A percentile compares a stretch with the other conserved stretches of the same genome.
phyloP scores from a whole-genome alignment of 2,113 vertebrate species.

The Trinectes maculatus region DNA sequence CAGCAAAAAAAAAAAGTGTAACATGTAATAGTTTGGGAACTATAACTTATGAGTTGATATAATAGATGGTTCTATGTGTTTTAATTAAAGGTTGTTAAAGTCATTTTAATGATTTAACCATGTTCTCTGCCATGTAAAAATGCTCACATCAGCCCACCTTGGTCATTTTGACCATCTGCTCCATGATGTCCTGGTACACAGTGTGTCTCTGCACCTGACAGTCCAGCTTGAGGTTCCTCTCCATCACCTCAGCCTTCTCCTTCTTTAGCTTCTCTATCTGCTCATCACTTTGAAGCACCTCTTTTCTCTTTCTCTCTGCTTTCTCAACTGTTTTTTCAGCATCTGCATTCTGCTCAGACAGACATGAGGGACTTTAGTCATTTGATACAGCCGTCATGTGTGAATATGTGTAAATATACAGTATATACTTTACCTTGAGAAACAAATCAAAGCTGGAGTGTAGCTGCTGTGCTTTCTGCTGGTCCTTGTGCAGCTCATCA shows the following conservation, averaged over 20 bases:
- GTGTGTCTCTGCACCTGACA: constrained; percentile 53
- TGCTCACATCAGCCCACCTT: constrained; percentile 57
- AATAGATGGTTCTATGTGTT: too few species aligned
- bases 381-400: background rate
- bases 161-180: constrained; percentile 79
- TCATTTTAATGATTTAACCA: background rate
- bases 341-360: constrained; percentile 76
- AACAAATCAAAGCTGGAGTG: constrained; percentile 69
- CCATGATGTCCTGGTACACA: constrained; percentile 77
- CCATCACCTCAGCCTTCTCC: constrained; percentile 24
- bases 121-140: background rate
- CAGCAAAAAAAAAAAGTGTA: too few species aligned
- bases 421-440: constrained; percentile 76
- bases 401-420: background rate
- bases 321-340: constrained; percentile 47
- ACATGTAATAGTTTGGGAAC: too few species aligned
- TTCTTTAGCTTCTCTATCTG: constrained; percentile 49
- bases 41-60: background rate
- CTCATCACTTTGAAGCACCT: constrained; percentile 15
- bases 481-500: constrained; percentile 63
- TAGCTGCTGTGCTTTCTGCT: constrained; percentile 70
- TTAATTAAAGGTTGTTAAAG: too few species aligned
- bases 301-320: constrained; percentile 11
- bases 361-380: background rate
- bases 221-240: constrained; percentile 36